phyloP scores from a whole-genome alignment of 2,113 vertebrate genomes.

The Pelobates fuscus region DNA sequence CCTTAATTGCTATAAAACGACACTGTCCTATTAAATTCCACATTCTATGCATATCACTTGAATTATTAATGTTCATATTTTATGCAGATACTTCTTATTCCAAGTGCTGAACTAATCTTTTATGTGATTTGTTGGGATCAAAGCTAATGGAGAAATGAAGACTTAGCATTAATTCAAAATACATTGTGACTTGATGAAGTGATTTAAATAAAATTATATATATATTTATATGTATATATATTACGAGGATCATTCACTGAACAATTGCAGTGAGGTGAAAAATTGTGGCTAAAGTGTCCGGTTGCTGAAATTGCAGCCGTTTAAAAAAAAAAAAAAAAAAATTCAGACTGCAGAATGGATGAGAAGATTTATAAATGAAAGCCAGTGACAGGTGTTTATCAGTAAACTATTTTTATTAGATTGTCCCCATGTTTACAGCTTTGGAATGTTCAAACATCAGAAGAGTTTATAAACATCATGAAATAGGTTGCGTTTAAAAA shows the following conservation, averaged over 20 bases:
- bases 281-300: background rate
- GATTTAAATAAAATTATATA: no score
- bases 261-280: no score
- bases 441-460: conserved; percentile 52
- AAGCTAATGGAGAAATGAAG: no score
- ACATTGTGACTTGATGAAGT: no score
- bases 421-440: conserved; percentile 47
- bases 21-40: background rate
- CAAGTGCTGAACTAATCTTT: background rate
- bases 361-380: conserved; percentile 3
- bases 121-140: background rate
- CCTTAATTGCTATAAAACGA: background rate
- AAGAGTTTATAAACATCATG: conserved; percentile 53
- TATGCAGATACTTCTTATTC: background rate
- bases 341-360: background rate
- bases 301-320: background rate
- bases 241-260: no score
- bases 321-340: background rate
- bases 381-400: background rate
- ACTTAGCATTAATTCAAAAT: background rate
- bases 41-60: background rate
- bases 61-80: conserved; percentile 4
- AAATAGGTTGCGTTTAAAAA: conserved; percentile 57
- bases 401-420: conserved; percentile 47
- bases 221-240: no score